Evolutionary conservation across 2,888 invertebrate genomes (phyloP).

Genomic region (Saturnia pavonia): DNA sequence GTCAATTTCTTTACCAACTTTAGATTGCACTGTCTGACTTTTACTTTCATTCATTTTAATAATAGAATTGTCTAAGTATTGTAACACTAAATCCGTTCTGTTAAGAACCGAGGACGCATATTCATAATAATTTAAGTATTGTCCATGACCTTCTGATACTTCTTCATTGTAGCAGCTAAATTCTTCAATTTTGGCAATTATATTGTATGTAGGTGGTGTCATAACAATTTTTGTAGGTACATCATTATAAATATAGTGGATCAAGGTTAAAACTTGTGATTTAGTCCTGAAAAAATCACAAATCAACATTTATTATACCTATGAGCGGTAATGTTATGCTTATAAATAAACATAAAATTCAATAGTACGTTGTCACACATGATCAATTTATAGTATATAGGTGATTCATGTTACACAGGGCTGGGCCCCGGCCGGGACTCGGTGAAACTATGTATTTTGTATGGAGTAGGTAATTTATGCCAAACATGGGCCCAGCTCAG

Average conservation of each 20-base stretch:
- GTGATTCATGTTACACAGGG: no score
- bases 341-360: not conserved
- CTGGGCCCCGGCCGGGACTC: no score
- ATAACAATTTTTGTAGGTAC: slow-evolving; percentile 58
- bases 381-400: no score
- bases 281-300: slow-evolving; percentile 55
- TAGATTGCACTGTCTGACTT: slow-evolving; percentile 37
- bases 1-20: slow-evolving; percentile 60
- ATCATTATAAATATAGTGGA: slow-evolving; percentile 64
- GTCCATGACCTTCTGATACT: slow-evolving; percentile 18
- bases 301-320: not conserved
- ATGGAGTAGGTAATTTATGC: no score
- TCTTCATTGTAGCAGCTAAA: slow-evolving; percentile 42
- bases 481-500: no score
- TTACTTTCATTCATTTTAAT: slow-evolving; percentile 60
- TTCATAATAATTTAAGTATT: slow-evolving; percentile 34
- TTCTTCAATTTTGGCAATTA: slow-evolving; percentile 43
- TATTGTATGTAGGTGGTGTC: slow-evolving; percentile 44
- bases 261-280: slow-evolving; percentile 58
- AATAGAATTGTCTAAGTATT: slow-evolving; percentile 61
- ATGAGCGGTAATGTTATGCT: not conserved
- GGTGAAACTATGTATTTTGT: no score
- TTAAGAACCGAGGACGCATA: slow-evolving; percentile 51
- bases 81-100: slow-evolving; percentile 46
- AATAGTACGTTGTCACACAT: not conserved